These are phyloP conservation scores for Eleginops maclovinus DNA, from an alignment of 2,113 vertebrate genomes.

Conservation along the genomic window DNA sequence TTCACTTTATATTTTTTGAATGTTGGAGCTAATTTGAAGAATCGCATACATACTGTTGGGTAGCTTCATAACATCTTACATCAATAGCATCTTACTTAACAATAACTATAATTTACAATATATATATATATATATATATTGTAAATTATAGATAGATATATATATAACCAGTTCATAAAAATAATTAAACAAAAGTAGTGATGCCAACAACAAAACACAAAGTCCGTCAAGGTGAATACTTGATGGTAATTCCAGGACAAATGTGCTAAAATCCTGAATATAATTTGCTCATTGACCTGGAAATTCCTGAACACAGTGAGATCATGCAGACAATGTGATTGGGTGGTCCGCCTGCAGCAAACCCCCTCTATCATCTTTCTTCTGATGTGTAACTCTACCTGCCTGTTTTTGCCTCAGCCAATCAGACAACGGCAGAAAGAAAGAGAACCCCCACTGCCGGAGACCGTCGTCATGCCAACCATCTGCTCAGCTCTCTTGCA, in stretches of 20 bases:
- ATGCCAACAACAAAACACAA: neutral
- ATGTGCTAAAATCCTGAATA: neutral
- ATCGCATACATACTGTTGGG: neutral
- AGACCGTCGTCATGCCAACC: constrained; percentile 68
- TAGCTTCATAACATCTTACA: neutral
- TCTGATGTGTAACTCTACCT: constrained; percentile 72
- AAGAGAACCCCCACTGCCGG: constrained; percentile 83
- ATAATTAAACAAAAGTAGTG: neutral
- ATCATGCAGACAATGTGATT: constrained; percentile 45
- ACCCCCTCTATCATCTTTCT: constrained; percentile 53
- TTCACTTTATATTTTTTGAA: neutral
- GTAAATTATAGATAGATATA: too few species aligned
- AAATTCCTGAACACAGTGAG: constrained; percentile 36
- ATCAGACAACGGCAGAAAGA: constrained; percentile 86
- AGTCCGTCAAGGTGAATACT: neutral
- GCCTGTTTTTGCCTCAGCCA: constrained; percentile 78
- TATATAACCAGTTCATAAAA: neutral
- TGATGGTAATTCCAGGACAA: neutral
- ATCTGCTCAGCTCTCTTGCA: constrained; percentile 58
- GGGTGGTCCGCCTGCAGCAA: constrained; percentile 44
- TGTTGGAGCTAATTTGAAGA: neutral
- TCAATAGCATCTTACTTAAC: too few species aligned
- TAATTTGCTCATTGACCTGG: neutral
- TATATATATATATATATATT: neutral
- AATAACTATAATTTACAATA: too few species aligned